Percentiles rank a stretch among this genome's conserved stretches.
phyloP scores from a whole-genome alignment of 2,797 vertebrate genomes.

The Leuciscus waleckii region DNA sequence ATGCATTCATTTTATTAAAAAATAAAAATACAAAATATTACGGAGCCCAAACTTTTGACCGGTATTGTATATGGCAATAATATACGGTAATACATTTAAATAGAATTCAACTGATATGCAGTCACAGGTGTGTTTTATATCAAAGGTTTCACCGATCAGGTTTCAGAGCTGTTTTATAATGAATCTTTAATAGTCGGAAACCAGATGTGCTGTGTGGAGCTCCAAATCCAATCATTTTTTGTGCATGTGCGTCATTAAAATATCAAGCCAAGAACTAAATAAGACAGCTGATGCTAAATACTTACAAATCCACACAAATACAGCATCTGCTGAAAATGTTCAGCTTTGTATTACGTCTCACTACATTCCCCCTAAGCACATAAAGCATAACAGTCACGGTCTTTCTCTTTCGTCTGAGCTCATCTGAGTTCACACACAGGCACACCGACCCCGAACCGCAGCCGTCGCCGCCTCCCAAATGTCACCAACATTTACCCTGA shows the following conservation, averaged over 20 bases:
- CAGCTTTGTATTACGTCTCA: constrained; percentile 3
- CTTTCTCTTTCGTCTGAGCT: constrained; percentile 34
- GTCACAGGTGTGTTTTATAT: not conserved
- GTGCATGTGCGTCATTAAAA: not conserved
- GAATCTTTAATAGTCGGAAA: constrained; percentile 24
- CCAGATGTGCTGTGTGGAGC: not conserved
- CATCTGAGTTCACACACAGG: constrained; percentile 63
- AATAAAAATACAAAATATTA: not conserved
- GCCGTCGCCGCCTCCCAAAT: constrained; percentile 58
- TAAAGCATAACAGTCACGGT: constrained; percentile 27
- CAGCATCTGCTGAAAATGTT: constrained; percentile 2
- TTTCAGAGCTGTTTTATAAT: not conserved
- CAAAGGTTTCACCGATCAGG: not conserved
- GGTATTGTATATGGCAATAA: not conserved
- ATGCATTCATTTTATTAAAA: not conserved
- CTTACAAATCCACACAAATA: not conserved
- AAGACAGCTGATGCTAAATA: constrained; percentile 22
- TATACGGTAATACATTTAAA: not conserved
- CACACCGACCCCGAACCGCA: constrained; percentile 45
- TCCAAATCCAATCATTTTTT: constrained; percentile 10
- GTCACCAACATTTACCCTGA: constrained; percentile 59
- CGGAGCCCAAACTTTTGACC: no score
- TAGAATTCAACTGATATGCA: not conserved
- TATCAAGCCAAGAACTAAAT: constrained; percentile 21
- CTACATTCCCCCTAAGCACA: constrained; percentile 9